Evolutionary conservation across 2,113 vertebrate genomes (phyloP), one percentile per base, ranked within the genome.

Genomic region (Orthonyx spaldingii): DNA sequence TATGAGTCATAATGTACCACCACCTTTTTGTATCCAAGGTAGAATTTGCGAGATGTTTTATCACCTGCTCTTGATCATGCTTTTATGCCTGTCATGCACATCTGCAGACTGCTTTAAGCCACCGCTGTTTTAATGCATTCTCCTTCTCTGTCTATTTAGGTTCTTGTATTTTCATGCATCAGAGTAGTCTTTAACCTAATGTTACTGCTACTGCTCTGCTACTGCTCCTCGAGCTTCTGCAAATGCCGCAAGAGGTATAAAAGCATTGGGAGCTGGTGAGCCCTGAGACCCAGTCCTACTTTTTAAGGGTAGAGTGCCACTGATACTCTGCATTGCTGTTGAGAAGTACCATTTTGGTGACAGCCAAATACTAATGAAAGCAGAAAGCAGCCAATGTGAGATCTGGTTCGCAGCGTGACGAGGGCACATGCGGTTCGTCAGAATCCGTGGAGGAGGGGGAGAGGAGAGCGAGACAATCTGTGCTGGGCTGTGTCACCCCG

Each of bases 401-500:
- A 82, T 93, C 49, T 82, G 74, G 44, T 93, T 95, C 94, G 44
- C 82, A 87, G 4, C 69, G 89, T 76, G 92, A 91, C 0, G 8
- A 68, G 74, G 87, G 85, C 3, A 3, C 0, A 0, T 71, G 10
- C 0, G 0, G 60, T 68, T 69, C 2, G 2, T 52, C 11, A 15
- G 47, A 61, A 6, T 35, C 17, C 1, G 87, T 75, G 92, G 85
- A 90, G 87, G 93, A 93, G 87, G 92, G 87, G 24, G 60, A 87
- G 77, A 78, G 84, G 60, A 84, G 84, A 80, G 50, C 6, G 13
- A 93, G 77, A 85, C 96, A 94, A 68, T 95, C 92, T 96, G 87
- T 96, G 88, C 94, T 41, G 61, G 61, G 53, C 63, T 68, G 53
- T 59, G 53, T 52, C 84, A 21, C 63, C 37, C 68, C 11, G 2